Evolutionary conservation across 2,113 vertebrate genomes (phyloP).

Genomic region (Conger conger): DNA sequence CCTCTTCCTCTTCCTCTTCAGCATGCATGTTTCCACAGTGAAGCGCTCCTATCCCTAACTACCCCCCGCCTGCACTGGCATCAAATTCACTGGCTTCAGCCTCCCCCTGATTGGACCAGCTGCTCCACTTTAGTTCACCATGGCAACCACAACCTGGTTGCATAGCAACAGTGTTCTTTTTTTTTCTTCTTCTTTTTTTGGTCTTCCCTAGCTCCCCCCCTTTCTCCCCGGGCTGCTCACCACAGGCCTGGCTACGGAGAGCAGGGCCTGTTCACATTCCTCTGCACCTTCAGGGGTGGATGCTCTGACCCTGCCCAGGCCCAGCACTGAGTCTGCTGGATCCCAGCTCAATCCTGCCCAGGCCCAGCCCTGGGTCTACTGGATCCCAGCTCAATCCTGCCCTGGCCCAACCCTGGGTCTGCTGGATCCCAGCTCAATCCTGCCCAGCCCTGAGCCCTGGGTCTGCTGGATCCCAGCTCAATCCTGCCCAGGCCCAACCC

Average conservation of each 20-base stretch:
- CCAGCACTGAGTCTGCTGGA: not conserved
- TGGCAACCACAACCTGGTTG: constrained; percentile 79
- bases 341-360: too few relatives aligned
- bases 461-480: too few relatives aligned
- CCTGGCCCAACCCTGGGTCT: too few relatives aligned
- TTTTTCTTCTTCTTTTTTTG: constrained; percentile 41
- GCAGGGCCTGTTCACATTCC: constrained; percentile 53
- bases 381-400: too few relatives aligned
- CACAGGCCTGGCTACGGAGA: constrained; percentile 49
- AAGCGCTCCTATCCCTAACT: constrained; percentile 66
- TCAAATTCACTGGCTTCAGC: constrained; percentile 67
- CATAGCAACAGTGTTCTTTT: constrained; percentile 64
- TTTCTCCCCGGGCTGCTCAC: constrained; percentile 62
- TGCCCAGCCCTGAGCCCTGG: too few relatives aligned
- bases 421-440: too few relatives aligned
- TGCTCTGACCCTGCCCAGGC: not conserved
- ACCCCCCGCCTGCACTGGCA: constrained; percentile 55
- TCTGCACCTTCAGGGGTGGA: constrained; percentile 41
- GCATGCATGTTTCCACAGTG: constrained; percentile 68
- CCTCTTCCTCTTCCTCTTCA: constrained; percentile 33
- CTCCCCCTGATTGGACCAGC: constrained; percentile 75
- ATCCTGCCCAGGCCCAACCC: too few relatives aligned
- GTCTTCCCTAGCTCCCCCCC: constrained; percentile 12
- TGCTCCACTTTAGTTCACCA: constrained; percentile 73
- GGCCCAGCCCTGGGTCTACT: too few relatives aligned